A percentile compares a stretch with the other conserved stretches of the same genome.
phyloP scores from a whole-genome alignment of 2,888 invertebrate genomes.

The Drosophila gaucha region DNA sequence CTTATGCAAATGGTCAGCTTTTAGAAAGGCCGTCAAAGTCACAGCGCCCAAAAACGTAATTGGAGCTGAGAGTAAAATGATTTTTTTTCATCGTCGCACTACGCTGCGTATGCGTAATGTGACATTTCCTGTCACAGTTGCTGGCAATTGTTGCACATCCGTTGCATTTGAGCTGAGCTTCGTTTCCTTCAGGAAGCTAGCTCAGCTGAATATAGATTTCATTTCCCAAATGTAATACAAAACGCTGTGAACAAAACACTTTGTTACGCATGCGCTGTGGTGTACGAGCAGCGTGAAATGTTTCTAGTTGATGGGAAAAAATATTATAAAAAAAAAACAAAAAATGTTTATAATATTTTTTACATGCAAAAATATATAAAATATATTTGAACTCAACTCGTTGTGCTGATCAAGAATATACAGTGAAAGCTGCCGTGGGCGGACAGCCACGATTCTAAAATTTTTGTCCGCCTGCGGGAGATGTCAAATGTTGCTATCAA shows the following conservation, averaged over 20 bases:
- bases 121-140: slow-evolving; percentile 46
- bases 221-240: slow-evolving; percentile 45
- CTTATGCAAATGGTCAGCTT: slow-evolving; percentile 30
- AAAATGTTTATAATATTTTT: not conserved
- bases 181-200: slow-evolving; percentile 27
- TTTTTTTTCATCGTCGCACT: slow-evolving; percentile 29
- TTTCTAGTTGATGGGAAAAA: no score
- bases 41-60: slow-evolving; percentile 45
- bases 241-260: slow-evolving; percentile 7
- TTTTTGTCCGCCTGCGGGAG: no score
- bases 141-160: slow-evolving; percentile 26
- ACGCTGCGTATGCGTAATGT: slow-evolving; percentile 66
- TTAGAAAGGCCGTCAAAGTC: slow-evolving; percentile 49
- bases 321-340: no score
- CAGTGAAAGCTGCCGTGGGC: no score
- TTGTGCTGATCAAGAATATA: no score
- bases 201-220: slow-evolving; percentile 30
- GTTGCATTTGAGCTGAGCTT: slow-evolving; percentile 15
- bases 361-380: not conserved
- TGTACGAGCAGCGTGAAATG: not conserved
- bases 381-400: no score
- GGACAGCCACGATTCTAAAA: no score
- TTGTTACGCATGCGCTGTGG: slow-evolving; percentile 28
- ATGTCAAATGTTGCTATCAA: no score
- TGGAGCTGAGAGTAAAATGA: slow-evolving; percentile 15